Evolutionary conservation across 2,113 vertebrate genomes (phyloP), one percentile per base, ranked within the genome.

Genomic region (Lamprologus callipterus): DNA sequence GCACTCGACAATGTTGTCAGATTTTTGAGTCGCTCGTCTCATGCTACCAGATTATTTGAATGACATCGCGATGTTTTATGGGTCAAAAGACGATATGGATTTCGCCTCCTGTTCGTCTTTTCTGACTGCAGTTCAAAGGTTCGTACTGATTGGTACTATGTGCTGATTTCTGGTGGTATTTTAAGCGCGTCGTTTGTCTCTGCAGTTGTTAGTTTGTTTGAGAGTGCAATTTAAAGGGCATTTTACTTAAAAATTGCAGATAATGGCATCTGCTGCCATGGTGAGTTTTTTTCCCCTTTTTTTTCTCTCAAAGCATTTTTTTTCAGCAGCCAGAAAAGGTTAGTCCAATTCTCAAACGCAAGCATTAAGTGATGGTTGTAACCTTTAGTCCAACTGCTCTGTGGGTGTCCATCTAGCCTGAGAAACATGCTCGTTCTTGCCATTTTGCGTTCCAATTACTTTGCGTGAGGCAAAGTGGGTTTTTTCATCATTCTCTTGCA

Each of bases 301-400:
- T 33, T 8, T 17, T 4, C 2, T 60, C 26, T n/a, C 3, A 35
- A 65, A 75, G 35, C 13, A 47, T 31, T 81, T 83, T 63, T 82
- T 53, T 35, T 2, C 16, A n/a, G 6, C 80, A 70, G 14, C 19
- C 40, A 80, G 86, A 60, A 94, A 95, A 93, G 93, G 93, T 94
- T 93, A 88, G 21, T 9, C 78, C 70, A 47, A 47, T 88, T 85
- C 81, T 80, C 19, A 33, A 47, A 85, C 23, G 26, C 55, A 89
- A 90, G 84, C 92, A 88, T 90, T 75, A 91, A 92, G 88, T 83
- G 90, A 88, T 84, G 84, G 84, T 83, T 91, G 86, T 94, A 91
- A 94, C 89, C 91, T 94, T 93, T 94, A 57, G 21, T 88, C 85
- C 75, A 58, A 23, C 83, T 58, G 84, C 78, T 90, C 63, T 5